These are phyloP conservation scores for Carassius gibelio DNA, from an alignment of 2,113 vertebrate species.

Conservation along the genomic window DNA sequence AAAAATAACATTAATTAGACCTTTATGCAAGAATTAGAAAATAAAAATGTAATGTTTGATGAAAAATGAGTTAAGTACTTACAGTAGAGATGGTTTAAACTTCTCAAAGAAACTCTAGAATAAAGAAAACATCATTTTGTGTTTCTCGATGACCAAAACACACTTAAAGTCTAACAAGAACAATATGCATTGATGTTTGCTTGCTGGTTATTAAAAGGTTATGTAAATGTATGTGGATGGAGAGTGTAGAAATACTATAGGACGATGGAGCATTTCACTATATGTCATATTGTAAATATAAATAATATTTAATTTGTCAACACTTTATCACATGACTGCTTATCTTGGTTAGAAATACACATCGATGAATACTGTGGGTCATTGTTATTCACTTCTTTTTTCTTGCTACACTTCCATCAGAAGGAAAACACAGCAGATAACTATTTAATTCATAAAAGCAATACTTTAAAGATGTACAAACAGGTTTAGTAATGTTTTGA, in stretches of 20 bases:
- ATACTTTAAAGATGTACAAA: not conserved
- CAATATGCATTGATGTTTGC: not conserved
- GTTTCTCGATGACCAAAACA: not conserved
- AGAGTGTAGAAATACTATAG: not conserved
- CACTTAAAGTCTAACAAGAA: not conserved
- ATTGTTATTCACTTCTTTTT: not conserved
- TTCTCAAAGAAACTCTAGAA: conserved; percentile 76
- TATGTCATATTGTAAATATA: not conserved
- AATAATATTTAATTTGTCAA: not conserved
- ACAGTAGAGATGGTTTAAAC: conserved; percentile 63
- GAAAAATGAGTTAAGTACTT: conserved; percentile 8
- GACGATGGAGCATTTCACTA: not conserved
- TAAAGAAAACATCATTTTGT: not conserved
- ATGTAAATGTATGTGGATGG: not conserved
- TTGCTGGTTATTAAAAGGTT: not conserved
- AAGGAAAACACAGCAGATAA: not conserved
- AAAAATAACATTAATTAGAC: conserved; percentile 1
- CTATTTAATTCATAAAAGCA: not conserved
- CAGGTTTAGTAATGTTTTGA: not conserved
- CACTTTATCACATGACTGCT: not conserved
- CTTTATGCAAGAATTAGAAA: not conserved
- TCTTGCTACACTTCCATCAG: not conserved
- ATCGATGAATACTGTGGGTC: not conserved
- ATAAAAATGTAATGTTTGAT: not conserved
- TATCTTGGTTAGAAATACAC: not conserved